Conservation (phyloP, 2,797 vertebrate species). For the Furcifer pardalis region DNA sequence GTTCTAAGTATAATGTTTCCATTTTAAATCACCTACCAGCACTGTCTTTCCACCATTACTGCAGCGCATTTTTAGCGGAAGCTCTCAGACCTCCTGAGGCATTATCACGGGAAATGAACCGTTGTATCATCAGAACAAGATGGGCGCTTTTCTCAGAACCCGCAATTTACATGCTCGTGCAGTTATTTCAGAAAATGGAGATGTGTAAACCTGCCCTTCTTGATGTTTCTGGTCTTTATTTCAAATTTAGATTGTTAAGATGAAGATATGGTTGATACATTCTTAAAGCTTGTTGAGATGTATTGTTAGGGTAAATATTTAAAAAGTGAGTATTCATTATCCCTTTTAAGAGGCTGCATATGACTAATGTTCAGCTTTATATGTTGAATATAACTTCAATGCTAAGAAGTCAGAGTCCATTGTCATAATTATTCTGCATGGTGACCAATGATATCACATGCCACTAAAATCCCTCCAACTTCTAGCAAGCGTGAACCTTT, state of each 20-base stretch:
- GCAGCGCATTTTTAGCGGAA: constrained; percentile 21
- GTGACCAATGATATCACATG: neutral
- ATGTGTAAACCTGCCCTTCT: neutral
- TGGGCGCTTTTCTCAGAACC: neutral
- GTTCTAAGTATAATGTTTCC: neutral
- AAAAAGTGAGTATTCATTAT: neutral
- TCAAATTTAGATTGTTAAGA: neutral
- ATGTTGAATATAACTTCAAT: too few species aligned
- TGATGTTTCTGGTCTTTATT: neutral
- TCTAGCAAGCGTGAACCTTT: neutral
- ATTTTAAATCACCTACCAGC: neutral
- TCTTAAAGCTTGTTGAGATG: neutral
- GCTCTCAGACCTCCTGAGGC: neutral
- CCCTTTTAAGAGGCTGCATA: neutral
- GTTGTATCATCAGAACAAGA: neutral
- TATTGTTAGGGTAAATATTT: neutral
- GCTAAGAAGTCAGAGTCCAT: neutral
- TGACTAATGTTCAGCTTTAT: too few species aligned
- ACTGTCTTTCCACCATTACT: neutral
- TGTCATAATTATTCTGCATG: neutral
- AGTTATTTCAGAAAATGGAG: neutral
- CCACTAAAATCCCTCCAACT: neutral
- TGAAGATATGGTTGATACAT: neutral
- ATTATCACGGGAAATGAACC: neutral
- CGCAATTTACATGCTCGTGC: neutral